Base-by-base conservation (phyloP, 2,888 invertebrate species). In the Agrilus mali region DNA sequence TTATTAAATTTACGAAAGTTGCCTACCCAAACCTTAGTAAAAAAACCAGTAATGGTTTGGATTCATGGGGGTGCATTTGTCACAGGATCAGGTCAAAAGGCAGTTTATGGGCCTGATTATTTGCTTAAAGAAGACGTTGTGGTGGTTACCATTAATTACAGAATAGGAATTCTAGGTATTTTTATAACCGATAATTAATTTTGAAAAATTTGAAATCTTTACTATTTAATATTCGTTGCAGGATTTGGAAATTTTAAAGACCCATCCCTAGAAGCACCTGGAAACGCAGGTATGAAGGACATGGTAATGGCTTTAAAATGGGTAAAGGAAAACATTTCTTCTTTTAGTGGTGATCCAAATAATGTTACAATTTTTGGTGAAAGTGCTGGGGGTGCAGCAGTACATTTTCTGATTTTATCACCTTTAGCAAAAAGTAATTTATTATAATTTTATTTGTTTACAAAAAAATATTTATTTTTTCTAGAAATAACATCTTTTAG, bases 1-100 rank as follows among this genome's bases (percentile, higher is more conserved):
- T 27, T 27, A 27, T 27, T 7, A 27, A 8, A 10, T 27, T 20
- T 20, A 6, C 20, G 20, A 10, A 27, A 51, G 51, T 31, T 50
- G 10, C 44, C 42, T 17, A 12, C 41, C 1, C 34, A 42, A 33
- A 35, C 16, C 7, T 8, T 12, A 7, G n/a, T 40, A 36, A 33
- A 41, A 7, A 62, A 59, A 46, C 64, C 67, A 3, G 67, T 68
- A 0, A 67, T 68, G 67, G 60, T 68, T 8, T 68, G 62, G 58
- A 62, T 69, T 33, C 65, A 67, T 48, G 69, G 67, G 5, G 68
- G 69, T 14, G 67, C 56, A 3, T 67, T 64, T 44, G 52, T 53
- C 6, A 49, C 51, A 13, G 66, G 67, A 7, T 63, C 61, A 1
- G 63, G 61, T 35, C 59, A 54, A 49, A 48, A 51, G 5, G 57